Percentiles rank a stretch among this genome's conserved stretches.
phyloP scores from a whole-genome alignment of 1,140 invertebrate species.

The Drosophila nigromelanica region DNA sequence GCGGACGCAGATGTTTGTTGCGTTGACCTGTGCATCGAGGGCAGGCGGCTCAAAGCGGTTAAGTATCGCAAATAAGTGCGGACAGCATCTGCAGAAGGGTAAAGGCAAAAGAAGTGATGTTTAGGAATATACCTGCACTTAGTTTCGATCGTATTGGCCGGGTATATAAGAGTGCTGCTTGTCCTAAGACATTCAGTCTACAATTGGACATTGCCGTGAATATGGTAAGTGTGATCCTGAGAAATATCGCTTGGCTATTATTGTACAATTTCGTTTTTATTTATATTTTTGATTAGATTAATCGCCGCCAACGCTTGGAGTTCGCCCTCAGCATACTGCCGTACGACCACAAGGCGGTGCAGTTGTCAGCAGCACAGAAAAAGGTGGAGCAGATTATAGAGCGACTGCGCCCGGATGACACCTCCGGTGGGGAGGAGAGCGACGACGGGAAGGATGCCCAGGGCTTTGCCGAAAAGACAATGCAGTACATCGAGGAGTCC shows the following conservation, averaged over 20 bases:
- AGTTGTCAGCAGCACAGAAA: conserved; percentile 36
- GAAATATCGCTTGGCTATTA: not conserved
- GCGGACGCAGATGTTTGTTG: not conserved
- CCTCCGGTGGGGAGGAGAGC: conserved; percentile 32
- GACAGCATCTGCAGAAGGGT: conserved; percentile 42
- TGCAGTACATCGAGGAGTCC: conserved; percentile 53
- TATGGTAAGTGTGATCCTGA: conserved; percentile 52
- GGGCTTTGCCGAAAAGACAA: conserved; percentile 55
- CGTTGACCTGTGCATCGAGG: not conserved
- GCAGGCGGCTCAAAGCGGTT: conserved; percentile 6
- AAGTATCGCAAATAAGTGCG: not conserved
- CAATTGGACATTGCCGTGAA: conserved; percentile 41
- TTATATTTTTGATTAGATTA: conserved; percentile 32
- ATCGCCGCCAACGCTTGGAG: conserved; percentile 62
- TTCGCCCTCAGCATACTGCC: conserved; percentile 56
- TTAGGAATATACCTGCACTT: conserved; percentile 24
- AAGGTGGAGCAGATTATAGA: conserved; percentile 54
- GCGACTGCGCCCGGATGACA: conserved; percentile 37
- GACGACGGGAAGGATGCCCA: conserved; percentile 35
- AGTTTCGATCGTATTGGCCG: not conserved
- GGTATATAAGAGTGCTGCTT: conserved; percentile 46
- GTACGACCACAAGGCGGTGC: conserved; percentile 42
- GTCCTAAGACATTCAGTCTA: conserved; percentile 38
- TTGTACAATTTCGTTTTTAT: not conserved
- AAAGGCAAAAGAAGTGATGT: conserved; percentile 20